These are phyloP conservation scores for Pseudopodoces humilis DNA, from an alignment of 2,113 vertebrate species.

Conservation along the genomic window DNA sequence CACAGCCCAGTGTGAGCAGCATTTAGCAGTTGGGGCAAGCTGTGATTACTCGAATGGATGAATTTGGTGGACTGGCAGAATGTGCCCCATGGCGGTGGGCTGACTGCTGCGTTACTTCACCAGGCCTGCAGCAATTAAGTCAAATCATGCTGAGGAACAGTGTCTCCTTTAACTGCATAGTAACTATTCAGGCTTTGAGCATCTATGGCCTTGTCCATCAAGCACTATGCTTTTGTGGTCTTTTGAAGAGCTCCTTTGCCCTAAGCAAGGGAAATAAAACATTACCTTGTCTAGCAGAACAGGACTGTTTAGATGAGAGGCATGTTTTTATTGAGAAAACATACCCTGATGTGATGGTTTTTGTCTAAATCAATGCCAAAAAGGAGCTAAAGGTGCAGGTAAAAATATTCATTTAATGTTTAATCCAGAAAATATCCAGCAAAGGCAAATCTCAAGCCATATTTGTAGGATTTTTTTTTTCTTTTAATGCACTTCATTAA, in stretches of 20 bases:
- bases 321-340: background rate
- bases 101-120: background rate
- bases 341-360: background rate
- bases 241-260: background rate
- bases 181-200: background rate
- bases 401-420: background rate
- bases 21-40: background rate
- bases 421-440: background rate
- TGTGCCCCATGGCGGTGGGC: background rate
- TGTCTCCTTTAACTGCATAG: background rate
- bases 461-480: background rate
- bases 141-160: background rate
- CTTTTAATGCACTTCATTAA: background rate
- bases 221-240: background rate
- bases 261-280: background rate
- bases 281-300: background rate
- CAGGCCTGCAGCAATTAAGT: background rate
- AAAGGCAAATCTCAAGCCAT: background rate
- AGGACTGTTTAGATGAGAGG: background rate
- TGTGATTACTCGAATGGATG: background rate
- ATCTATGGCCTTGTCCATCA: background rate
- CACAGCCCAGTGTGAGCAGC: rapidly evolving
- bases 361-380: background rate
- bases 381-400: background rate
- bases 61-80: background rate